phyloP scores from a whole-genome alignment of 2,113 vertebrate genomes.

The Percopsis transmontana region DNA sequence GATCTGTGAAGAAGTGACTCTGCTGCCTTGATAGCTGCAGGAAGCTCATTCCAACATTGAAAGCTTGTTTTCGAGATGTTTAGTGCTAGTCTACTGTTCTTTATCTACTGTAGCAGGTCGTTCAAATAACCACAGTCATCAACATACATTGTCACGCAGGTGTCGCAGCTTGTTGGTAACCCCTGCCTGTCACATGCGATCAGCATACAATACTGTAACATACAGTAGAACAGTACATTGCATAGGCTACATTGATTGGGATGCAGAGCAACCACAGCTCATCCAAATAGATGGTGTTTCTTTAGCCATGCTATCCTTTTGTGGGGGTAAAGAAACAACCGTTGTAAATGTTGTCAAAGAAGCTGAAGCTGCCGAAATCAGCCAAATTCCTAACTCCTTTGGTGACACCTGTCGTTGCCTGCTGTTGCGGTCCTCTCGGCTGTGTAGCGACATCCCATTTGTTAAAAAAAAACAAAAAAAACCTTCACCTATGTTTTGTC shows the following conservation, averaged over 20 bases:
- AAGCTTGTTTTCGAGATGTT: too few species aligned
- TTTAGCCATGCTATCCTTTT: constrained; percentile 39
- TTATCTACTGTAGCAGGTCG: too few species aligned
- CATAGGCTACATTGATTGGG: neutral
- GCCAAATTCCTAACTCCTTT: constrained; percentile 50
- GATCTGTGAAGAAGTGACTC: too few species aligned
- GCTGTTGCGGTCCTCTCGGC: constrained; percentile 45
- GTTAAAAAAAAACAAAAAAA: constrained; percentile 41
- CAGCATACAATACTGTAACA: too few species aligned
- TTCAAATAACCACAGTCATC: too few species aligned
- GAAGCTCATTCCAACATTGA: too few species aligned
- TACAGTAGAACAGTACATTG: too few species aligned
- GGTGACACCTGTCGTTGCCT: constrained; percentile 47
- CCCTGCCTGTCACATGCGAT: too few species aligned
- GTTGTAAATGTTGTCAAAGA: constrained; percentile 59
- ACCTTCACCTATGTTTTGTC: constrained; percentile 64
- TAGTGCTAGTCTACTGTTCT: too few species aligned
- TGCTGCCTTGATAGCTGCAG: too few species aligned
- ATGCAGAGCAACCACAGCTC: constrained; percentile 34
- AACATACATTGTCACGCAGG: too few species aligned
- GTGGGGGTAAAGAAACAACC: constrained; percentile 23
- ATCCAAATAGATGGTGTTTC: constrained; percentile 52
- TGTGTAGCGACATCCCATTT: constrained; percentile 18
- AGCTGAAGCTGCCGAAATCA: constrained; percentile 46
- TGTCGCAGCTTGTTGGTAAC: too few species aligned